These are phyloP conservation scores for Drosophila hamatofila DNA, from an alignment of 2,888 invertebrate species.

Conservation along the genomic window DNA sequence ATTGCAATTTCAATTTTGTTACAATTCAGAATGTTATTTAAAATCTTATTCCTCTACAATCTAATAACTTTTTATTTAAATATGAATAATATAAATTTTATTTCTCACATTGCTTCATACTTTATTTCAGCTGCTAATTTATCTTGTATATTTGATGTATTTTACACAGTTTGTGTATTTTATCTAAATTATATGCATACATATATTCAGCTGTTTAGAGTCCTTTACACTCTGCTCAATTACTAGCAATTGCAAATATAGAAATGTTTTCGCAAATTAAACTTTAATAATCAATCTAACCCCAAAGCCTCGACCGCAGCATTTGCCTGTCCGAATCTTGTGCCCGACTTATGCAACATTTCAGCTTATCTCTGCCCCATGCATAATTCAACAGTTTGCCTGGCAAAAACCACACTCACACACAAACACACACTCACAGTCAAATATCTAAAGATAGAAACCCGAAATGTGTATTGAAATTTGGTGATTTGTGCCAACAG, in stretches of 20 bases:
- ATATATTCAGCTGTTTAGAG: background rate
- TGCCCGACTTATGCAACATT: slow-evolving; percentile 52
- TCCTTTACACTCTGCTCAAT: background rate
- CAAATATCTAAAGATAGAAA: slow-evolving; percentile 17
- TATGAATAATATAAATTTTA: background rate
- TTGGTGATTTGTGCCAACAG: slow-evolving; percentile 40
- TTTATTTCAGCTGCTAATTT: background rate
- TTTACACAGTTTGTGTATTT: background rate
- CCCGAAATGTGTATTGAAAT: slow-evolving; percentile 35
- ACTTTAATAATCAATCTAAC: slow-evolving; percentile 54
- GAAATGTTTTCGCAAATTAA: slow-evolving; percentile 54
- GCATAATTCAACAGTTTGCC: slow-evolving; percentile 70
- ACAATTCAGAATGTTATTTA: no score
- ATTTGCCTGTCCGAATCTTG: slow-evolving; percentile 11
- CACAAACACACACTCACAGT: slow-evolving; percentile 19
- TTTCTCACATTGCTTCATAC: no score
- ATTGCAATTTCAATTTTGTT: no score
- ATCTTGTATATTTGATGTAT: background rate
- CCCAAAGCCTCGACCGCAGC: slow-evolving; percentile 7
- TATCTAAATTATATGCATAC: background rate
- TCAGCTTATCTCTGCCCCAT: slow-evolving; percentile 62
- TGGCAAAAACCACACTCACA: slow-evolving; percentile 25
- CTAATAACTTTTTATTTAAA: background rate
- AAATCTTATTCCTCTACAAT: background rate
- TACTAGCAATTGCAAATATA: slow-evolving; percentile 24